Evolutionary conservation across 2,797 vertebrate species (phyloP).

Genomic region (Ciconia nigra): DNA sequence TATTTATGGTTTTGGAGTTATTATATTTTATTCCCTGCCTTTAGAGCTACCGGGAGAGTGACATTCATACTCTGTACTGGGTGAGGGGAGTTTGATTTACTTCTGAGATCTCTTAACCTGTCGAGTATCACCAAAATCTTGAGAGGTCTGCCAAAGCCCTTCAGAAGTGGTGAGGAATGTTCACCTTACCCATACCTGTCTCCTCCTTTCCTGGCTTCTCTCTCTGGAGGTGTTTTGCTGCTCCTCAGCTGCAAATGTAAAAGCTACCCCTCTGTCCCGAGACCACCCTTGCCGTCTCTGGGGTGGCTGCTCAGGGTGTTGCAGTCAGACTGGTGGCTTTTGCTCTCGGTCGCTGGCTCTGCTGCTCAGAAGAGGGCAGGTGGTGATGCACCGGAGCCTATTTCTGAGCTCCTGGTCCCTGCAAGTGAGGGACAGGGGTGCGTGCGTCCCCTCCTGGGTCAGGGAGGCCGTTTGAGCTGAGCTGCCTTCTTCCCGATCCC

Average conservation of each 20-base stretch:
- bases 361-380: background rate
- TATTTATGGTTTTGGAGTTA: background rate
- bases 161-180: background rate
- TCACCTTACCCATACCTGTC: fast-evolving
- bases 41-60: background rate
- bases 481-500: background rate
- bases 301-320: background rate
- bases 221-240: background rate
- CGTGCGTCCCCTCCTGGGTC: background rate
- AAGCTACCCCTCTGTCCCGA: background rate
- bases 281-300: background rate
- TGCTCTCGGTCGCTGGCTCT: background rate
- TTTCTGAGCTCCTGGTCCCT: background rate
- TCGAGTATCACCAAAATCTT: background rate
- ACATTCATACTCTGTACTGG: background rate
- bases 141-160: background rate
- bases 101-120: background rate
- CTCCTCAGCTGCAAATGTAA: background rate
- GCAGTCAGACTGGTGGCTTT: background rate
- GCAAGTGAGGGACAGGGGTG: background rate
- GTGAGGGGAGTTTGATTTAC: background rate
- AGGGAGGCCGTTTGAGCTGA: background rate
- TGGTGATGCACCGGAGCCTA: background rate
- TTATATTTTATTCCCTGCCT: background rate
- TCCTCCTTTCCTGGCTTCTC: background rate